phyloP scores from a whole-genome alignment of 2,797 vertebrate species.

The Simalia tracyae region DNA sequence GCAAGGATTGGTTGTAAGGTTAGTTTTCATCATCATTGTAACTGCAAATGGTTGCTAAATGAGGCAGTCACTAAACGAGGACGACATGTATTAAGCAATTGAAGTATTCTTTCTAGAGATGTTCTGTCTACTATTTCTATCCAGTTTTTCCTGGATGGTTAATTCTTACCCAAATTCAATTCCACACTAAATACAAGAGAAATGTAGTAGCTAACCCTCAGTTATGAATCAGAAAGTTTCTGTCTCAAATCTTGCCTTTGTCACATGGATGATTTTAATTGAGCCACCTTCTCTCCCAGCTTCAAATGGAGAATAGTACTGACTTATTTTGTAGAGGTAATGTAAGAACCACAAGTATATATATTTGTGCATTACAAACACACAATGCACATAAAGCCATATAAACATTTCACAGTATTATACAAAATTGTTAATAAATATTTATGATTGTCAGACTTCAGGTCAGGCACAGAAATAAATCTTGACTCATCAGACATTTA shows the following conservation, averaged over 20 bases:
- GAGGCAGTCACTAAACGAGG: too few relatives aligned
- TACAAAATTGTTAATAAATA: not conserved
- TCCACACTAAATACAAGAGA: not conserved
- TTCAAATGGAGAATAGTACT: not conserved
- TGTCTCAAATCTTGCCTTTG: not conserved
- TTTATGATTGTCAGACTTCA: slow-evolving; percentile 23
- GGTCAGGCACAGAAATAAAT: not conserved
- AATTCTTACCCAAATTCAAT: not conserved
- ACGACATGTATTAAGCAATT: not conserved
- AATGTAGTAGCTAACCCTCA: not conserved
- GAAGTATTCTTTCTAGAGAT: slow-evolving; percentile 16
- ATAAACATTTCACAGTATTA: not conserved
- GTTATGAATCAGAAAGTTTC: not conserved
- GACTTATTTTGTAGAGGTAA: not conserved
- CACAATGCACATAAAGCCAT: not conserved
- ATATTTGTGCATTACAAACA: not conserved
- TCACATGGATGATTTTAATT: not conserved
- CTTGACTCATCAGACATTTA: not conserved
- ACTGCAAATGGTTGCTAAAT: too few relatives aligned
- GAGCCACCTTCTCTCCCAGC: not conserved
- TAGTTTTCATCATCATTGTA: too few relatives aligned
- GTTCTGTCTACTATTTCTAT: slow-evolving; percentile 7
- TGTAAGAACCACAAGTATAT: too few relatives aligned
- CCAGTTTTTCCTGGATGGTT: not conserved
- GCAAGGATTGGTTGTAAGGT: too few relatives aligned